Percentiles rank a stretch among this genome's conserved stretches.
Conservation (phyloP, 2,113 vertebrate genomes). For the Atherinomorus stipes region DNA sequence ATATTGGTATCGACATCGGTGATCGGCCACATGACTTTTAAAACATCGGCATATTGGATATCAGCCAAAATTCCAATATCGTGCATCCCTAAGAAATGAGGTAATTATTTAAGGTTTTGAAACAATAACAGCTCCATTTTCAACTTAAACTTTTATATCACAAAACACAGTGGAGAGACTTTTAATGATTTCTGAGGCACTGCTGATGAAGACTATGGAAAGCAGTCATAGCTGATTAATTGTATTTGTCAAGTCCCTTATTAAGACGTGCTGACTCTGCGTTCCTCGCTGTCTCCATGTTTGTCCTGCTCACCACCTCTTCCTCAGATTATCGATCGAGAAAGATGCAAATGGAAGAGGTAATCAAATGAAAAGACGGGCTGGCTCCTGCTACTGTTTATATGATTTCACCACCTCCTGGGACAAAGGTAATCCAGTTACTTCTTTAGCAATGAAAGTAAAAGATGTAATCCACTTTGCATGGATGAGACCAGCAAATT, state of each 20-base stretch:
- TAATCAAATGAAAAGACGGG: slow-evolving; percentile 77
- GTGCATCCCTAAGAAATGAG: too few species aligned
- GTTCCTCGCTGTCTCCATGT: slow-evolving; percentile 19
- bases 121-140: too few species aligned
- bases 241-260: slow-evolving; percentile 21
- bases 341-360: slow-evolving; percentile 76
- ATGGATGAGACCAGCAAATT: neutral
- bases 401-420: slow-evolving; percentile 40
- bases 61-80: too few species aligned
- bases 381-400: slow-evolving; percentile 58
- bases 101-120: too few species aligned
- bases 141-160: neutral
- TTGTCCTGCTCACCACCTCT: neutral
- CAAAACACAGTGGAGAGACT: slow-evolving; percentile 8
- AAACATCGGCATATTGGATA: too few species aligned
- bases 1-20: too few species aligned
- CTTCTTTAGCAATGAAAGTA: neutral
- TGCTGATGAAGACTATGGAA: slow-evolving; percentile 25
- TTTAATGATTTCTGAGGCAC: slow-evolving; percentile 2
- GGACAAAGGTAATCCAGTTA: neutral
- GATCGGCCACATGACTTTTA: too few species aligned
- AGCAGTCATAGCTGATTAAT: slow-evolving; percentile 29
- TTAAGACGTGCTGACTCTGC: slow-evolving; percentile 21
- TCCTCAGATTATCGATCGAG: slow-evolving; percentile 49
- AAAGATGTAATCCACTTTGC: neutral